Evolutionary conservation across 2,888 invertebrate genomes (phyloP), one percentile per base, ranked within the genome.

Genomic region (Spodoptera exigua): DNA sequence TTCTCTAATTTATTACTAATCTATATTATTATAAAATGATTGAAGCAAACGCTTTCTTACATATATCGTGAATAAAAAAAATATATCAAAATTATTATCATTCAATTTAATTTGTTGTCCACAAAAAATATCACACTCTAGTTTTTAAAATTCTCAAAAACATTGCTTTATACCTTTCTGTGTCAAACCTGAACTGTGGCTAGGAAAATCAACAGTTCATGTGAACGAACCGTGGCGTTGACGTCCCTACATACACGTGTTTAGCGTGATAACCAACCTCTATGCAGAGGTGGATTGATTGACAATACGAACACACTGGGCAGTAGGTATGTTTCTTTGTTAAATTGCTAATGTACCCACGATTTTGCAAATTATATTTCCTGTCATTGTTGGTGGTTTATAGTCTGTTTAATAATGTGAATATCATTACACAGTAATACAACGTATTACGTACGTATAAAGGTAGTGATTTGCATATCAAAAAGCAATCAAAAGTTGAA

Each of bases 241-340:
- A 70, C 51, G 57, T 45, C 62, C 78, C 79, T 79, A 82, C 86
- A 83, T 74, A 80, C 84, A 83, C 84, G 83, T 86, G 81, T 76
- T 84, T 81, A 72, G 80, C 83, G 83, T 86, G 86, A 86, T 88
- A 86, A 82, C 82, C 82, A 74, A 79, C 82, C 76, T 81, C 83
- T 79, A 66, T 48, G 61, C 39, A 83, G 27, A 27, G 27, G 27
- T 27, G 7, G 86, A 84, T 85, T 88, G 88, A 91, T 89, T 84
- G 89, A 88, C 86, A 84, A 81, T 82, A 83, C 78, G 80, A 84
- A 85, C 76, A 78, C 75, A 79, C 70, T 51, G 54, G 49, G 49
- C n/a, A n/a, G 27, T 1, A 61, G 55, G 76, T 74, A 67, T 76
- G 75, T 80, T 75, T 62, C 76, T 79, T 80, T 73, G 76, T 74